Base-by-base conservation (phyloP, 2,888 invertebrate species). In the Euproctis similis region DNA sequence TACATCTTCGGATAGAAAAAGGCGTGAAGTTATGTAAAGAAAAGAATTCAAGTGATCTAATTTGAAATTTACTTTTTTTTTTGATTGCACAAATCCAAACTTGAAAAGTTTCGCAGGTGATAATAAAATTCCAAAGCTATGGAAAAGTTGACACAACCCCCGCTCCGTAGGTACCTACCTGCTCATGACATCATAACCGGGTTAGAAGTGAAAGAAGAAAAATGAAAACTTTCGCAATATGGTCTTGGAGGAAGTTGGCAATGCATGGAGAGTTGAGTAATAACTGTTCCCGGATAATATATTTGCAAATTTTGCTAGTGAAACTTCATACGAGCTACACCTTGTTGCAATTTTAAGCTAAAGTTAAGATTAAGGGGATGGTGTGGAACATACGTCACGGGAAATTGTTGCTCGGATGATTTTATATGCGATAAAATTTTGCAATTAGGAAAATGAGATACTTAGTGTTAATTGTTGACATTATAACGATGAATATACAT, bases 141-240 rank as follows among this genome's bases (percentile, higher is more conserved):
- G 46, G 38, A 43, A n/a, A 64, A 61, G 57, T 66, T 70, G 66
- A 68, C 68, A 67, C 58, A 50, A 54, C 51, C n/a, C 51, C 31
- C 43, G 51, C 48, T 42, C 34, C 39, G 47, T 55, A n/a, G n/a
- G n/a, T n/a, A n/a, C n/a, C n/a, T n/a, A n/a, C n/a, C n/a, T n/a
- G 53, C 59, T 58, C 55, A 46, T 55, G 53, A 59, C 56, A 56
- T 64, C 57, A 56, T 72, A 76, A 75, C 72, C 75, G 61, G 76
- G 78, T 78, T 76, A 69, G 61, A 67, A n/a, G n/a, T n/a, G n/a
- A n/a, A n/a, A n/a, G n/a, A n/a, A n/a, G 69, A 72, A 76, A 76
- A 76, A 77, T 73, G 66, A 60, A 75, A 80, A 80, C 72, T 80
- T 80, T 74, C 31, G 65, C 72, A 80, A 80, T 78, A 78, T 72